Percentiles rank a stretch among this genome's conserved stretches.
Evolutionary conservation across 2,113 vertebrate species (phyloP).

Genomic region (Edolisoma coerulescens): DNA sequence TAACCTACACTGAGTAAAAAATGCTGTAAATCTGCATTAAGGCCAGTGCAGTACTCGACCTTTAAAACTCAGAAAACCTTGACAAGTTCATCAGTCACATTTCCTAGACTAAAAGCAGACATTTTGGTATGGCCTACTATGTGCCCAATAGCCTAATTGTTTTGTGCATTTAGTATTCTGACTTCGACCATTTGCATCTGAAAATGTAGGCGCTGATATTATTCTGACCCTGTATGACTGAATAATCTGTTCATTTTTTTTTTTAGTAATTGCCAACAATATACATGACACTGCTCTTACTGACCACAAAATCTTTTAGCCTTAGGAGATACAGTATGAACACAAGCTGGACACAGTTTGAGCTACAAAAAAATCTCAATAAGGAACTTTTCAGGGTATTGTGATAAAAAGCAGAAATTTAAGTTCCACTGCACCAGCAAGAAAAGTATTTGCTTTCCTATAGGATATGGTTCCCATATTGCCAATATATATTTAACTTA

Average conservation of each 20-base stretch:
- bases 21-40: neutral
- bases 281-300: neutral
- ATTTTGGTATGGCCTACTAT: neutral
- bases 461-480: neutral
- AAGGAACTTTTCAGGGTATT: neutral
- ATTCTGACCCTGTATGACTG: neutral
- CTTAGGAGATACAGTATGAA: neutral
- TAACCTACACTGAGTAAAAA: neutral
- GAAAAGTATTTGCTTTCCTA: neutral
- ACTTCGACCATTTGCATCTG: neutral
- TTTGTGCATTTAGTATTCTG: neutral
- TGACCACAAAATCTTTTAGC: neutral
- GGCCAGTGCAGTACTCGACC: neutral
- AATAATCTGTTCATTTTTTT: neutral
- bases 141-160: neutral
- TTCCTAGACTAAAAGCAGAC: neutral
- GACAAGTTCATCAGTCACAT: neutral
- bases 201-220: neutral
- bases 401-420: neutral
- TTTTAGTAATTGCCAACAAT: too few relatives aligned
- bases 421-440: neutral
- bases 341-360: neutral
- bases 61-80: neutral
- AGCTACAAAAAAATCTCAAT: neutral
- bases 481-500: neutral